Evolutionary conservation across 2,797 vertebrate genomes (phyloP).

Genomic region (Hapalemur alaotrensis): DNA sequence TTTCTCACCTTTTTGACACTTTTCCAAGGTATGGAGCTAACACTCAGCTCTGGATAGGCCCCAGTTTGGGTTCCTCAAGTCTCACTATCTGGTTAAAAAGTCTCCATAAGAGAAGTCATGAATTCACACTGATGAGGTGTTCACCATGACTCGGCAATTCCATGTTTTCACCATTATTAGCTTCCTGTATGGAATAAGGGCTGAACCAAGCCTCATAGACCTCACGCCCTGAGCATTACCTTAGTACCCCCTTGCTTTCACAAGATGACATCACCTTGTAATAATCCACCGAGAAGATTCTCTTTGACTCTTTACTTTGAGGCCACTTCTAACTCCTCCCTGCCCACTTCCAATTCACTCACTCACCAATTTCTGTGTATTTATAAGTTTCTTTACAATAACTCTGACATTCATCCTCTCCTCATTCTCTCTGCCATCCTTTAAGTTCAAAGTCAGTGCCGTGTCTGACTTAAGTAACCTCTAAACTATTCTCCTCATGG

Average conservation of each 20-base stretch:
- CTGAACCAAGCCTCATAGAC: neutral
- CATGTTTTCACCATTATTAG: neutral
- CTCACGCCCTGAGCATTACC: neutral
- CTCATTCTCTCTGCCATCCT: neutral
- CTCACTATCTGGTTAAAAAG: neutral
- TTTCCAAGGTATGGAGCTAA: neutral
- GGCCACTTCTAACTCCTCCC: neutral
- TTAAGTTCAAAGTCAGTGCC: neutral
- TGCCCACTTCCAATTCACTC: neutral
- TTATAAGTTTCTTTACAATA: neutral
- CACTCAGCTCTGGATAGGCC: neutral
- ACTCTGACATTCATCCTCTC: neutral
- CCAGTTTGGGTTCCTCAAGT: neutral
- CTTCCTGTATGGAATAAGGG: neutral
- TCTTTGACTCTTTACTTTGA: neutral
- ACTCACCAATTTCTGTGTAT: neutral
- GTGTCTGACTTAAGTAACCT: neutral
- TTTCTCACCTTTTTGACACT: neutral
- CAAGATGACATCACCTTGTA: neutral
- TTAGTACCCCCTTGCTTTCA: neutral
- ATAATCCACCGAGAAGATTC: neutral
- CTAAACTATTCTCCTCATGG: neutral
- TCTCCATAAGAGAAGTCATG: neutral
- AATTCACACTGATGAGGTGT: neutral
- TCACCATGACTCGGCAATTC: neutral